Evolutionary conservation across 2,888 invertebrate genomes (phyloP), one percentile per base, ranked within the genome.

Genomic region (Parnassius glacialis): DNA sequence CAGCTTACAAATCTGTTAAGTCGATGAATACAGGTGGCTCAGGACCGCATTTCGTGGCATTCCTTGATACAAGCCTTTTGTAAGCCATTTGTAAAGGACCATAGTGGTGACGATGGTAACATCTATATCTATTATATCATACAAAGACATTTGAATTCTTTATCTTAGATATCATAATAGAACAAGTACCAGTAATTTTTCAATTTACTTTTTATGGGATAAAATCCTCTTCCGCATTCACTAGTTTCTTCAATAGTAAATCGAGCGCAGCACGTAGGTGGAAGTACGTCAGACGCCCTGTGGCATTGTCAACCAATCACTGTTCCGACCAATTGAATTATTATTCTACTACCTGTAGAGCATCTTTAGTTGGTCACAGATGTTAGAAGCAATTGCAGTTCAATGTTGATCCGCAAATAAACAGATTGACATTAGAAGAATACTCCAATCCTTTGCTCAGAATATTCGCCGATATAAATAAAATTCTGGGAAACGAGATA

Each of bases 281-380:
- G 47, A 42, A 48, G 44, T 41, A 53, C 59, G 59, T 59, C 47
- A 57, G n/a, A 44, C 43, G 9, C 52, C 11, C 57, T 25, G 13
- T 53, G 52, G 48, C 62, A 62, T 62, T 62, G 62, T 62, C 16
- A n/a, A 12, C 50, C 53, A 62, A 62, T 62, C 45, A 43, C 53
- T 13, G 12, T 16, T 51, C 51, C 16, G 44, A 51, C 47, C 62
- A 62, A 62, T 62, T 62, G 62, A 12, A 3, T 25, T 45, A 51
- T 58, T 62, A 58, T 61, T 44, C 11, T 53, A 16, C 20, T 12
- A 62, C 62, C 62, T 62, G 58, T 44, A 42, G 25, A n/a, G 12
- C 10, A 53, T 34, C 10, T 51, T 44, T 55, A 51, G 44, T 54
- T 25, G 41, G 55, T 44, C 50, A 44, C 44, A 34, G 52, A 56